A percentile compares a stretch with the other conserved stretches of the same genome.
These are phyloP conservation scores for Gavialis gangeticus DNA, from an alignment of 2,113 vertebrate species.

Conservation along the genomic window DNA sequence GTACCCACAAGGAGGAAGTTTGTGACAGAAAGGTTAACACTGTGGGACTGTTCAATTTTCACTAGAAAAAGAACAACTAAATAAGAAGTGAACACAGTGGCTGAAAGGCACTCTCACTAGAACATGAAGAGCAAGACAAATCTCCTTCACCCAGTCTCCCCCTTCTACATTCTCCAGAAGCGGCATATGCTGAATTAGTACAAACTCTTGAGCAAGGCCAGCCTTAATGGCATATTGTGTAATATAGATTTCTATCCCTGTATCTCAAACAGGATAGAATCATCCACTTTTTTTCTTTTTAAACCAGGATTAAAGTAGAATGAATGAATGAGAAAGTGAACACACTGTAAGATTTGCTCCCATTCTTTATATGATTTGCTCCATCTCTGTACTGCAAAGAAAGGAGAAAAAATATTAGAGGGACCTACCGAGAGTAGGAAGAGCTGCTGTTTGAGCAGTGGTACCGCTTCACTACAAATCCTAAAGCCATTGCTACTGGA, in stretches of 20 bases:
- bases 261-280: slow-evolving; percentile 23
- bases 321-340: fast-evolving
- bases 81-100: fast-evolving
- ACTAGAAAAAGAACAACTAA: not conserved
- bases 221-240: not conserved
- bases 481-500: slow-evolving; percentile 71
- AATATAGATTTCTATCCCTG: slow-evolving; percentile 34
- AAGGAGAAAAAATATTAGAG: not conserved
- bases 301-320: not conserved
- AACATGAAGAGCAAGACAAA: not conserved
- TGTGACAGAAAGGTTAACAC: fast-evolving
- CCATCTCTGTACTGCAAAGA: not conserved
- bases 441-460: slow-evolving; percentile 66
- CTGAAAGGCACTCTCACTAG: not conserved
- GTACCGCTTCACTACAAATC: slow-evolving; percentile 72
- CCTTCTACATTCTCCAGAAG: not conserved
- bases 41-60: not conserved
- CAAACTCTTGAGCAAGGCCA: slow-evolving; percentile 29
- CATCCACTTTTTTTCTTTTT: not conserved
- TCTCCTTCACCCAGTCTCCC: slow-evolving; percentile 17
- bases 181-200: not conserved
- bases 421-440: slow-evolving; percentile 76
- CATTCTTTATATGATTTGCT: fast-evolving
- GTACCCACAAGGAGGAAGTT: not conserved
- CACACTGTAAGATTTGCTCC: not conserved